Conservation (phyloP, 2,797 vertebrate species). For the Trachurus trachurus region DNA sequence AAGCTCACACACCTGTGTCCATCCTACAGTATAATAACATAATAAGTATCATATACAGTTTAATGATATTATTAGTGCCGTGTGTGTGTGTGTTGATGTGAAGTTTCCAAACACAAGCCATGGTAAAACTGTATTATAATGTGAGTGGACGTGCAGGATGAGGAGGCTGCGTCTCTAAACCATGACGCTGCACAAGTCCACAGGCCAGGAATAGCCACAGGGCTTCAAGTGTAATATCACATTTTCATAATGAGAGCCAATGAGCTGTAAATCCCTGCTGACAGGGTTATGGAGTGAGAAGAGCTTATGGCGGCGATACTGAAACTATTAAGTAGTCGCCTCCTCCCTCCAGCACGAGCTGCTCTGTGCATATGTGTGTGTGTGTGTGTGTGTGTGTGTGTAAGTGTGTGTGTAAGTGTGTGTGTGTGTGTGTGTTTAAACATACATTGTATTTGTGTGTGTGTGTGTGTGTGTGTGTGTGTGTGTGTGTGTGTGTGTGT, state of each 20-base stretch:
- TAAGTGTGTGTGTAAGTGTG: constrained; percentile 39
- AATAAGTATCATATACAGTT: neutral
- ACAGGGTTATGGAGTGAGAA: constrained; percentile 69
- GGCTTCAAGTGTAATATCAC: constrained; percentile 76
- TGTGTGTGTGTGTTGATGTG: neutral
- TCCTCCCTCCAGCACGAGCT: constrained; percentile 32
- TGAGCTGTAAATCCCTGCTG: constrained; percentile 83
- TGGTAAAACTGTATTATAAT: neutral
- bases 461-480: constrained; percentile 2
- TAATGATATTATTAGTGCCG: neutral
- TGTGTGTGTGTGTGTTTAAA: constrained; percentile 27
- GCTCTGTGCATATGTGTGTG: neutral
- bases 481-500: constrained; percentile 51
- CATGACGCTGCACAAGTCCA: constrained; percentile 70
- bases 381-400: constrained; percentile 22
- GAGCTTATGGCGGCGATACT: constrained; percentile 70
- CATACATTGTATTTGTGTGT: constrained; percentile 17
- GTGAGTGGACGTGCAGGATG: constrained; percentile 26
- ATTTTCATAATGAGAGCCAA: constrained; percentile 84
- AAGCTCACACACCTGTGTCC: too few relatives aligned
- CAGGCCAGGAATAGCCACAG: constrained; percentile 70
- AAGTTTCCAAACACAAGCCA: too few relatives aligned
- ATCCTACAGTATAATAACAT: neutral
- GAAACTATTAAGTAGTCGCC: constrained; percentile 64
- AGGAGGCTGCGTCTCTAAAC: constrained; percentile 40